Percentiles rank a stretch among this genome's conserved stretches.
Evolutionary conservation across 2,888 invertebrate species (phyloP).

Genomic region (Neocrepidodera transversa): DNA sequence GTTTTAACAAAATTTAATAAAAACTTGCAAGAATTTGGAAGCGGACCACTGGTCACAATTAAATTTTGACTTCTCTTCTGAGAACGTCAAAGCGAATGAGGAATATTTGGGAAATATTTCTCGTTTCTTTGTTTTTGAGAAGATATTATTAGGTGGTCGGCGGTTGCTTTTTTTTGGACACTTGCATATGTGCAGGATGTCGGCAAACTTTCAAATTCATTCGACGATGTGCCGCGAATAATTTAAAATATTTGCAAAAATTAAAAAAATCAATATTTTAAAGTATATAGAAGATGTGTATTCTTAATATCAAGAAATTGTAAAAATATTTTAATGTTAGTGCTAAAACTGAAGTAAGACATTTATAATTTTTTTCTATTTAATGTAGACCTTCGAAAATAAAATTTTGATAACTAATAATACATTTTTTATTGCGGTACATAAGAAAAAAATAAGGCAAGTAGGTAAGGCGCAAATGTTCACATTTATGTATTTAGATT

Average conservation of each 20-base stretch:
- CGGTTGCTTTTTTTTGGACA: slow-evolving; percentile 4
- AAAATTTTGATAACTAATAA: too few species aligned
- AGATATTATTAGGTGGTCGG: slow-evolving; percentile 1
- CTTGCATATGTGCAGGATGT: slow-evolving; percentile 10
- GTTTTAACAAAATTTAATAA: slow-evolving; percentile 55
- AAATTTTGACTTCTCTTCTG: slow-evolving; percentile 50
- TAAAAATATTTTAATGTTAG: too few species aligned
- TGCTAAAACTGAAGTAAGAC: too few species aligned
- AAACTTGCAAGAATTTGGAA: slow-evolving; percentile 51
- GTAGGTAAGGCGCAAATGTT: too few species aligned
- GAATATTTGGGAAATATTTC: slow-evolving; percentile 18
- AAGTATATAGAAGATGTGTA: too few species aligned
- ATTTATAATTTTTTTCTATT: too few species aligned
- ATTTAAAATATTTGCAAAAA: slow-evolving; percentile 7
- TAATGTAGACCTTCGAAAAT: too few species aligned
- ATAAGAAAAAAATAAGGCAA: too few species aligned
- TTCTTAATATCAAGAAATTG: too few species aligned
- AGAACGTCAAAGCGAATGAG: slow-evolving; percentile 21
- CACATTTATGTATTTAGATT: too few species aligned
- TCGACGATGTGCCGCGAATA: slow-evolving; percentile 4
- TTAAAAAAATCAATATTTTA: background rate
- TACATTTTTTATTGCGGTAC: too few species aligned
- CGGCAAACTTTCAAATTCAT: slow-evolving; percentile 7
- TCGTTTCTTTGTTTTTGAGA: slow-evolving; percentile 7
- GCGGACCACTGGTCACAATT: slow-evolving; percentile 46